These are phyloP conservation scores for Erinaceus europaeus DNA, from an alignment of 2,113 vertebrate genomes.

Conservation along the genomic window DNA sequence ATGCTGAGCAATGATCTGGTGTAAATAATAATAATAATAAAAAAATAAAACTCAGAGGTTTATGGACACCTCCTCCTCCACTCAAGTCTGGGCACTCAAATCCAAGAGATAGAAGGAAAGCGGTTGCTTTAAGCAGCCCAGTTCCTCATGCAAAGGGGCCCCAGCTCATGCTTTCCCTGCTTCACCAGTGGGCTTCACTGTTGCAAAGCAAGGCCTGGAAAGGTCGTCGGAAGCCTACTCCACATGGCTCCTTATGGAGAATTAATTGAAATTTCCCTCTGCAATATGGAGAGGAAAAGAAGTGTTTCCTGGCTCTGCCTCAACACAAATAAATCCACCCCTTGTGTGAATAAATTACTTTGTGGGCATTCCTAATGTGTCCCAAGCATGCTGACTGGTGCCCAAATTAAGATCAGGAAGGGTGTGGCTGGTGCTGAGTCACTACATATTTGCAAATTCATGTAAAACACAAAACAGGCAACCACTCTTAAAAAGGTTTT, in stretches of 20 bases:
- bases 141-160: neutral
- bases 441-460: slow-evolving; percentile 21
- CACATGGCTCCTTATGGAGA: neutral
- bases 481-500: neutral
- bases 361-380: neutral
- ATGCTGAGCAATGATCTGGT: too few relatives aligned
- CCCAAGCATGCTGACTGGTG: neutral
- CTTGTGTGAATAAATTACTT: slow-evolving; percentile 12
- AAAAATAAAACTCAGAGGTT: neutral
- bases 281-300: slow-evolving; percentile 2
- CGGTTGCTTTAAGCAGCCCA: neutral
- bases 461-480: slow-evolving; percentile 15
- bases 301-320: slow-evolving; percentile 32
- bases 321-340: slow-evolving; percentile 20
- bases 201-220: neutral
- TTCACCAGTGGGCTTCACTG: neutral
- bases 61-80: neutral
- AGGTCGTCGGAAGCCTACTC: neutral
- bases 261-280: neutral
- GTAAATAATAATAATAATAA: too few relatives aligned
- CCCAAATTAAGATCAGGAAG: neutral
- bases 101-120: neutral
- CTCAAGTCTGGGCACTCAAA: neutral
- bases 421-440: slow-evolving; percentile 6
- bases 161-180: neutral